Conservation (phyloP, 2,113 vertebrate genomes). For the Natator depressus region DNA sequence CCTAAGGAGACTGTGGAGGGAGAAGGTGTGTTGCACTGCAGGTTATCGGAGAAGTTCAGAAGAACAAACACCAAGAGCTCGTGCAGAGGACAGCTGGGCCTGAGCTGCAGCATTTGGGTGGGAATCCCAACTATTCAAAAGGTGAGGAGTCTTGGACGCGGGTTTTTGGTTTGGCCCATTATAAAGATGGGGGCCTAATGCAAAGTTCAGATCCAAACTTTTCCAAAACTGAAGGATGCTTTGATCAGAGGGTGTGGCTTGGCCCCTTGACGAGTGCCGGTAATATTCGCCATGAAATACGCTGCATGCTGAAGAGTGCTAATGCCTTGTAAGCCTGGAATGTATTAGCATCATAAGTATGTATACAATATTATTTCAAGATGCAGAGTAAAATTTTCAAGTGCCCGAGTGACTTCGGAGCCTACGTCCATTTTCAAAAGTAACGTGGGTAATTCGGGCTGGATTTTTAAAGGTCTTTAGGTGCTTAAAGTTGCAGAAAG, state of each 20-base stretch:
- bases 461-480: not conserved
- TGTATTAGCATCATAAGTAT: constrained; percentile 32
- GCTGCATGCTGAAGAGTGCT: not conserved
- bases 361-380: constrained; percentile 51
- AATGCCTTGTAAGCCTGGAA: constrained; percentile 41
- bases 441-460: not conserved
- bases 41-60: not conserved
- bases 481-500: not conserved
- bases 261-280: constrained; percentile 25
- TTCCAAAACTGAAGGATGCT: not conserved
- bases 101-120: not conserved
- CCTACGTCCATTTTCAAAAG: not conserved
- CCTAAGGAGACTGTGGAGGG: not conserved
- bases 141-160: not conserved
- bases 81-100: accelerated
- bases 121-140: not conserved
- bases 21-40: not conserved
- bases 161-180: not conserved
- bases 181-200: not conserved
- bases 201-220: constrained; percentile 29
- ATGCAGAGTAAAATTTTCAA: not conserved
- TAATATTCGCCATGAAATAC: constrained; percentile 18
- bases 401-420: not conserved
- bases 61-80: not conserved
- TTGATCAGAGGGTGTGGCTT: constrained; percentile 24